These are phyloP conservation scores for Nothura maculosa DNA, from an alignment of 2,797 vertebrate genomes.

Conservation along the genomic window DNA sequence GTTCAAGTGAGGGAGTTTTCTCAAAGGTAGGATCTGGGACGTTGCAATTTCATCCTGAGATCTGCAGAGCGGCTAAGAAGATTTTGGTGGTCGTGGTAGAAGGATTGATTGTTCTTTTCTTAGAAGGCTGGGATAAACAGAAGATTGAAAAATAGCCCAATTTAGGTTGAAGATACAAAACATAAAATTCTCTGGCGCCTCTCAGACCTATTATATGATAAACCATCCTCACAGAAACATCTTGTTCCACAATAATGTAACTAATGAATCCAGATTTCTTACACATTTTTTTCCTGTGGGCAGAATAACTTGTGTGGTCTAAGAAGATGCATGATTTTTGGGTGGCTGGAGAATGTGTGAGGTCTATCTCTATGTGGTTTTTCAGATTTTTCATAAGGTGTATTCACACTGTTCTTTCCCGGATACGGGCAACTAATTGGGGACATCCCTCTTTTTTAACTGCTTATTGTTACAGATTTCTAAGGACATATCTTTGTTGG, in stretches of 20 bases:
- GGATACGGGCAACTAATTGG: neutral
- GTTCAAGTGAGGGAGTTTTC: neutral
- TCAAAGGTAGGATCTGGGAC: neutral
- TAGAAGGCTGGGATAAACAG: neutral
- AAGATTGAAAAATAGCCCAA: neutral
- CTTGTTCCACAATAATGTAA: slow-evolving; percentile 12
- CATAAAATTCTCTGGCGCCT: neutral
- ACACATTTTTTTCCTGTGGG: slow-evolving; percentile 28
- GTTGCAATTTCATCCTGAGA: neutral
- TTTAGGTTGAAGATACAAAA: neutral
- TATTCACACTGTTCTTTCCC: neutral
- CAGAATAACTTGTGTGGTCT: slow-evolving; percentile 47
- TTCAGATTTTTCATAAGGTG: slow-evolving; percentile 28
- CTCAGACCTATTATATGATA: neutral
- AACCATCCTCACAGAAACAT: slow-evolving; percentile 9
- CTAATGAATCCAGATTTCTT: slow-evolving; percentile 41
- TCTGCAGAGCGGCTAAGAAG: neutral
- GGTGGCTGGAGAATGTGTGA: slow-evolving; percentile 19
- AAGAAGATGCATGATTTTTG: slow-evolving; percentile 2
- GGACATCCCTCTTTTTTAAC: neutral
- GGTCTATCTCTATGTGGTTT: neutral
- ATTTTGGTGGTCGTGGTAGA: neutral
- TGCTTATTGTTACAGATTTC: slow-evolving; percentile 2
- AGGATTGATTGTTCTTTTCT: neutral
- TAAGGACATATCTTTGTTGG: neutral